phyloP scores from a whole-genome alignment of 2,113 vertebrate genomes.

The Ictidomys tridecemlineatus region DNA sequence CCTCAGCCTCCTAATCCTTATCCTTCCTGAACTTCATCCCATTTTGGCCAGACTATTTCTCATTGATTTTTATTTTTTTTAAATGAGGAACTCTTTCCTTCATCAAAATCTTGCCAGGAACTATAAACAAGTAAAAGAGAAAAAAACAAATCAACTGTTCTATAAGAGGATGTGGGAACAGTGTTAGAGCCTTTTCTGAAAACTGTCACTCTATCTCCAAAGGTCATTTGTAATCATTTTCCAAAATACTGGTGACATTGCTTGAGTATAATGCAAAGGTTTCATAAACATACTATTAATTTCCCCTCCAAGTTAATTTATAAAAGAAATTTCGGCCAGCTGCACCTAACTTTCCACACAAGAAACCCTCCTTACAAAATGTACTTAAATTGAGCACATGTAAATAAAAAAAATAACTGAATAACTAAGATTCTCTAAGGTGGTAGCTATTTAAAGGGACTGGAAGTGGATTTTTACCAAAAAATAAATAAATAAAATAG shows the following conservation, averaged over 20 bases:
- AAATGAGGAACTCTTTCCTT: conserved; percentile 42
- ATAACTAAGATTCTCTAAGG: conserved; percentile 20
- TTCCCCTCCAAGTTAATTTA: conserved; percentile 23
- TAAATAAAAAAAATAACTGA: conserved; percentile 38
- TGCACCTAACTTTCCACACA: conserved; percentile 5
- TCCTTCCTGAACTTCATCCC: conserved; percentile 24
- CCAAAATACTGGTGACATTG: conserved; percentile 34
- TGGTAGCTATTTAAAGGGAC: conserved; percentile 45
- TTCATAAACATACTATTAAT: conserved; percentile 49
- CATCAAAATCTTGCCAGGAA: conserved; percentile 45
- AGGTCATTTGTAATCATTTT: conserved; percentile 56
- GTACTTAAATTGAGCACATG: background rate
- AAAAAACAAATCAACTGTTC: conserved; percentile 58
- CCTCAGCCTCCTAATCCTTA: conserved; percentile 7
- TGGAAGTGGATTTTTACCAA: background rate
- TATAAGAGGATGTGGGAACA: background rate
- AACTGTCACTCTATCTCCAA: conserved; percentile 35
- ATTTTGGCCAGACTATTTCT: conserved; percentile 13
- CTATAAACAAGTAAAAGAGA: conserved; percentile 63
- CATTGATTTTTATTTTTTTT: conserved; percentile 30
- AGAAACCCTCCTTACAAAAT: background rate
- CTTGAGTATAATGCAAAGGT: conserved; percentile 14
- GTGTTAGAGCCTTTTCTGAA: conserved; percentile 18
- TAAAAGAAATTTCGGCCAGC: conserved; percentile 21
- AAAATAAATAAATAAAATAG: background rate